A percentile compares a stretch with the other conserved stretches of the same genome.
phyloP scores from a whole-genome alignment of 2,797 vertebrate genomes.

The Sebastes hubbsi region DNA sequence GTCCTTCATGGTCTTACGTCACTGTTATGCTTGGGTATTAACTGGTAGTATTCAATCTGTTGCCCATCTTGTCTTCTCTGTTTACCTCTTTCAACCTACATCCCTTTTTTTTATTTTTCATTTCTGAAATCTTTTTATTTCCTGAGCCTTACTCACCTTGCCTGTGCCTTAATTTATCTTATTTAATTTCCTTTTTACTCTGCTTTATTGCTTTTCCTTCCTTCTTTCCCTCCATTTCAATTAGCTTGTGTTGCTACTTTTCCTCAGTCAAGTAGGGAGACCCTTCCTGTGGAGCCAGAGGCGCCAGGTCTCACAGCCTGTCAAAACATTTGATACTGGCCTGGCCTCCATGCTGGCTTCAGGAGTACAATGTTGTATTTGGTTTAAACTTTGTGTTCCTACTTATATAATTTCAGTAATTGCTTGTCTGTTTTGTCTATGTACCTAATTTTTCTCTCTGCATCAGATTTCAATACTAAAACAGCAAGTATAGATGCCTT shows the following conservation, averaged over 20 bases:
- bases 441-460: background rate
- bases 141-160: background rate
- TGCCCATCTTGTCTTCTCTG: background rate
- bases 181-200: background rate
- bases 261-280: background rate
- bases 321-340: conserved; percentile 3
- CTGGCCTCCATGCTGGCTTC: background rate
- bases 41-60: background rate
- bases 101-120: background rate
- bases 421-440: background rate
- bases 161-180: background rate
- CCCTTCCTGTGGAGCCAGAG: background rate
- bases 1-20: background rate
- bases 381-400: background rate
- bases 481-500: background rate
- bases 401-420: background rate
- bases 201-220: background rate
- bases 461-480: background rate
- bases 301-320: conserved; percentile 1
- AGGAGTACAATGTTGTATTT: background rate
- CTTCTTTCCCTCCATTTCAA: background rate
- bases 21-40: background rate
- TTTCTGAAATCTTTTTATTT: background rate
- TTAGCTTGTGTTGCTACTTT: background rate
- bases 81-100: background rate